These are phyloP conservation scores for Ennomos fuscantarius DNA, from an alignment of 2,888 invertebrate species.

Conservation along the genomic window DNA sequence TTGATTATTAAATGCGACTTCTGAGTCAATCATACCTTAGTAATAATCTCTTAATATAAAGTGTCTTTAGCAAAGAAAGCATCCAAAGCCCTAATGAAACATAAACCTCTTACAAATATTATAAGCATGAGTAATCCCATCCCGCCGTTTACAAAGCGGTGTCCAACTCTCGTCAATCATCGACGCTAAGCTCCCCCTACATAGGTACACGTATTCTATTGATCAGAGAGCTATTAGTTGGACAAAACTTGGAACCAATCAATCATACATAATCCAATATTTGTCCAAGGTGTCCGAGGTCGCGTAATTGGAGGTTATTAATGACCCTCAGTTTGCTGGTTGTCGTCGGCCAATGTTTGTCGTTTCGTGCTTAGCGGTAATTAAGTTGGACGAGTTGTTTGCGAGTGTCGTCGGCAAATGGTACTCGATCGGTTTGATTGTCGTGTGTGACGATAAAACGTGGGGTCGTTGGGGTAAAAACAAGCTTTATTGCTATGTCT, in stretches of 20 bases:
- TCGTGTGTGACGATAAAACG: conserved; percentile 19
- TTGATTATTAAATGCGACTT: neutral
- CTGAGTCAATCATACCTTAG: conserved; percentile 5
- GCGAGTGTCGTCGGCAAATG: conserved; percentile 22
- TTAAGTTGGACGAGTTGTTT: conserved; percentile 31
- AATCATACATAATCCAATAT: conserved; percentile 71
- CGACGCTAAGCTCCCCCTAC: conserved; percentile 22
- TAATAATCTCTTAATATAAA: conserved; percentile 5
- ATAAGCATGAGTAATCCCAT: conserved; percentile 30
- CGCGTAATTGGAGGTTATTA: conserved; percentile 62
- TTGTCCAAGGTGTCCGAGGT: conserved; percentile 55
- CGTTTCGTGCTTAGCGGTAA: conserved; percentile 40
- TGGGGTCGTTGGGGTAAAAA: conserved; percentile 6
- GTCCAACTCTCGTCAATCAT: conserved; percentile 35
- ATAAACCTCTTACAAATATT: conserved; percentile 32
- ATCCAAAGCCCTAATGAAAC: conserved; percentile 15
- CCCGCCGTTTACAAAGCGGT: conserved; percentile 20
- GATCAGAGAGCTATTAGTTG: conserved; percentile 50
- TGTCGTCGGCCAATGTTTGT: conserved; percentile 50
- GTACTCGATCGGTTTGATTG: conserved; percentile 24
- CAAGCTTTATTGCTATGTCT: conserved; percentile 9
- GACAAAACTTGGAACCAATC: conserved; percentile 64
- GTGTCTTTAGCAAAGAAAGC: conserved; percentile 9
- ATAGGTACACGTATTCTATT: conserved; percentile 23
- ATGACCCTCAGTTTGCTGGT: conserved; percentile 46